Base-by-base conservation (phyloP, 2,888 invertebrate species). In the Drosophila robusta region DNA sequence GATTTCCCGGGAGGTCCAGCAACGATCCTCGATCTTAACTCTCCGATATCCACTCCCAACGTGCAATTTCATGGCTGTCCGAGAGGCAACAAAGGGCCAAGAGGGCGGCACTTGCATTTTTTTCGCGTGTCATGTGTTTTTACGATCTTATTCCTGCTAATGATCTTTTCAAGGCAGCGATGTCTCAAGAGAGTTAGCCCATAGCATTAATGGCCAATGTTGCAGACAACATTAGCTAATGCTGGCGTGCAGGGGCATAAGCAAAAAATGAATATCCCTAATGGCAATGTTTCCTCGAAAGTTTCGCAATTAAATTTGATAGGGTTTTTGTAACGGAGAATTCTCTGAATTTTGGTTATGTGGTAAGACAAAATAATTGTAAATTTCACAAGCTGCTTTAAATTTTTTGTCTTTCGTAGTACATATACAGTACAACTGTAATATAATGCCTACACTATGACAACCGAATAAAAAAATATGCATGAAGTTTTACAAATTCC, bases 131-230 rank as follows among this genome's bases (percentile, higher is more conserved):
- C 85, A 85, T 75, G 58, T 69, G 39, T 80, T 82, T 87, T 85
- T 85, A 85, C 85, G 85, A 85, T 85, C 85, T 85, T 82, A 85
- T 84, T 84, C 87, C 83, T 56, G 70, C 78, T 84, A 86, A 84
- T 84, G 83, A 86, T 83, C 80, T 74, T 70, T 82, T 78, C 78
- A 80, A 69, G 39, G 9, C 44, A 52, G 22, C 49, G 44, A 50
- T 50, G n/a, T 68, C 55, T 45, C 58, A 12, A 11, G 55, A 46
- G 68, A 34, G 11, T 54, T 22, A 2, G 16, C 22, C 50, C 49
- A 46, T 22, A 47, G 11, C 58, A 45, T 56, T 80, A 66, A 52
- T 79, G 70, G 74, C 42, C 39, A 39, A 18, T 60, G 63, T 70
- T 58, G 22, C 34, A 47, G 39, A 36, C 18, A 67, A 62, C 56